These are phyloP conservation scores for Chloroceryle aenea DNA, from an alignment of 2,113 vertebrate species.

Conservation along the genomic window DNA sequence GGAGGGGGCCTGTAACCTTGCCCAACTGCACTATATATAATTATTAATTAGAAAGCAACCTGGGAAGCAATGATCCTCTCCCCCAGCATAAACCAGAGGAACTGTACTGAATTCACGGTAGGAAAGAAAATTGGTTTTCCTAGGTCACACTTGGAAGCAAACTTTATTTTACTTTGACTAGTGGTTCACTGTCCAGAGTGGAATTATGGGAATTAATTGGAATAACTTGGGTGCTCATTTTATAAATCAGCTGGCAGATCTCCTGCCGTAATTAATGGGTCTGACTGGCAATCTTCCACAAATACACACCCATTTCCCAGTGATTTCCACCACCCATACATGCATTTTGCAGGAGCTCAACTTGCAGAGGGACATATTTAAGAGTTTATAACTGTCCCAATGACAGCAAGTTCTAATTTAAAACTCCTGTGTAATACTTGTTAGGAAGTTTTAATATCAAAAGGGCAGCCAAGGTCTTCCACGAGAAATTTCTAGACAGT, in stretches of 20 bases:
- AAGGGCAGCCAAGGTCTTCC: conserved; percentile 83
- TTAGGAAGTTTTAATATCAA: conserved; percentile 84
- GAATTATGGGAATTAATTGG: conserved; percentile 62
- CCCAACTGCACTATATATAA: conserved; percentile 66
- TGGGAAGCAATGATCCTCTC: conserved; percentile 58
- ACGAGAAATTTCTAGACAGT: conserved; percentile 83
- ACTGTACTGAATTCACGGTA: not conserved
- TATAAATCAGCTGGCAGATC: conserved; percentile 59
- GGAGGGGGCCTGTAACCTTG: conserved; percentile 63
- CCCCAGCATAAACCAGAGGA: conserved; percentile 6
- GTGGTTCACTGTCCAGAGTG: conserved; percentile 4
- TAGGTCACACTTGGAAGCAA: conserved; percentile 31
- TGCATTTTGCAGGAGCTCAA: conserved; percentile 68
- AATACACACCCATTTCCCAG: conserved; percentile 64
- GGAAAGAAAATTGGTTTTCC: conserved; percentile 64
- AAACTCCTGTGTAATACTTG: conserved; percentile 82
- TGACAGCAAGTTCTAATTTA: conserved; percentile 83
- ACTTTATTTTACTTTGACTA: conserved; percentile 58
- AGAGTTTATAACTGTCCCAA: conserved; percentile 79
- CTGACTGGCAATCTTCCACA: conserved; percentile 51
- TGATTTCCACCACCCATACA: conserved; percentile 10
- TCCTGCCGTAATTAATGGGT: not conserved
- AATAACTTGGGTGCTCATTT: conserved; percentile 58
- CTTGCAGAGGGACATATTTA: conserved; percentile 75
- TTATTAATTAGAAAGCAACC: conserved; percentile 68